A percentile compares a stretch with the other conserved stretches of the same genome.
Conservation (phyloP, 2,113 vertebrate species). For the Xenopus borealis region DNA sequence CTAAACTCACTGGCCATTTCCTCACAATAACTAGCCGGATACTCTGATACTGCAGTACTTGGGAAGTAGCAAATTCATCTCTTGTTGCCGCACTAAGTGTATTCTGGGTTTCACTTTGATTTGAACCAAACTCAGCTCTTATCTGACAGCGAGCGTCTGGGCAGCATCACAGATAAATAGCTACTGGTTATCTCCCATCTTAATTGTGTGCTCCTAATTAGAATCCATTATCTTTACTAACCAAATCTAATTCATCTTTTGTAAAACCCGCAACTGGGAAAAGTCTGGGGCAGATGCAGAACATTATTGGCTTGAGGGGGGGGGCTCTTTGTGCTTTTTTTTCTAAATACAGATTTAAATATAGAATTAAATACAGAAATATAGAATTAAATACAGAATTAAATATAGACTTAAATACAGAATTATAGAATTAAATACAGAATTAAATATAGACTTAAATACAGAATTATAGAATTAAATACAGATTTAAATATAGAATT, state of each 20-base stretch:
- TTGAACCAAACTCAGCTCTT: conserved; percentile 36
- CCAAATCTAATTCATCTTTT: conserved; percentile 41
- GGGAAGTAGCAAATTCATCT: neutral
- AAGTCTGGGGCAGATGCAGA: conserved; percentile 39
- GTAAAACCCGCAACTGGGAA: conserved; percentile 33
- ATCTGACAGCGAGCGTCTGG: conserved; percentile 43
- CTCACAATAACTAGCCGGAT: too few relatives aligned
- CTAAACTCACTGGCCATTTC: too few relatives aligned
- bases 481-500: too few relatives aligned
- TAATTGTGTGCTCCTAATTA: conserved; percentile 39
- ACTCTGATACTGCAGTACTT: too few relatives aligned
- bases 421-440: too few relatives aligned
- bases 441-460: too few relatives aligned
- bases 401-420: too few relatives aligned
- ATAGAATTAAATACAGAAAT: too few relatives aligned
- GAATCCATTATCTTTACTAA: conserved; percentile 45
- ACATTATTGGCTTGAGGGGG: neutral
- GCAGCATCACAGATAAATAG: conserved; percentile 45
- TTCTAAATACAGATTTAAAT: too few relatives aligned
- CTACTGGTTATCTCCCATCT: conserved; percentile 40
- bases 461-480: too few relatives aligned
- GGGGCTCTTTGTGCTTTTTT: too few relatives aligned
- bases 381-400: too few relatives aligned
- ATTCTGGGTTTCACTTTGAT: conserved; percentile 25
- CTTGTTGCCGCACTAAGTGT: neutral